These are phyloP conservation scores for Pachliopta kotzebuea DNA, from an alignment of 2,888 invertebrate genomes.

Conservation along the genomic window DNA sequence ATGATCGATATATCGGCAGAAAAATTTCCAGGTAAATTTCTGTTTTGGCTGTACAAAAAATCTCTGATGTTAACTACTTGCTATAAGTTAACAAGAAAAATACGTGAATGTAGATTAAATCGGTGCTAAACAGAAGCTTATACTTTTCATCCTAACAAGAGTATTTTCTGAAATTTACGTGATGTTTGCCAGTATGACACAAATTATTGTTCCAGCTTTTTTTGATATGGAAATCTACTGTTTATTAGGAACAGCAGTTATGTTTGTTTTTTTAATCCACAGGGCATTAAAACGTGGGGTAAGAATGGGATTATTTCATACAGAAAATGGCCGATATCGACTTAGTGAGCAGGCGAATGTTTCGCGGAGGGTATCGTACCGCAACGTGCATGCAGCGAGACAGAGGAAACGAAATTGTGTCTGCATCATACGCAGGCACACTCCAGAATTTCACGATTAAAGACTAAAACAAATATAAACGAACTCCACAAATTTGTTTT, in stretches of 20 bases:
- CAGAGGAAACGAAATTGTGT: slow-evolving; percentile 21
- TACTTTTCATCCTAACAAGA: too few species aligned
- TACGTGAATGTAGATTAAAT: too few species aligned
- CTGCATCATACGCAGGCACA: slow-evolving; percentile 2
- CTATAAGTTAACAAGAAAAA: too few species aligned
- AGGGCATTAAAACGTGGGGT: slow-evolving; percentile 59
- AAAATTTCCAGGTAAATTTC: slow-evolving; percentile 51
- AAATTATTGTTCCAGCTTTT: too few species aligned
- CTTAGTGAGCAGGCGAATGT: slow-evolving; percentile 44
- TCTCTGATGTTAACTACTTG: too few species aligned
- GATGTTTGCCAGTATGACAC: too few species aligned
- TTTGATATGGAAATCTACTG: neutral
- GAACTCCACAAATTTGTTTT: neutral
- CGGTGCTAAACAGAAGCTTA: too few species aligned
- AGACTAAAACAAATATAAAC: neutral
- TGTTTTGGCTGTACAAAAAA: neutral
- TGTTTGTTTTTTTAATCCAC: slow-evolving; percentile 25
- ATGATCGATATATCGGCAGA: slow-evolving; percentile 45
- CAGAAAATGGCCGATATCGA: slow-evolving; percentile 51
- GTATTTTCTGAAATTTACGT: too few species aligned
- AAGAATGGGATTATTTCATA: slow-evolving; percentile 47
- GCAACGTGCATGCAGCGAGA: slow-evolving; percentile 20
- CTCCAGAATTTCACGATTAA: slow-evolving; percentile 8
- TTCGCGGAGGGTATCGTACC: slow-evolving; percentile 31
- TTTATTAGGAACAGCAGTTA: neutral